Conservation (phyloP, 2,888 invertebrate genomes). For the Helobdella robusta region DNA sequence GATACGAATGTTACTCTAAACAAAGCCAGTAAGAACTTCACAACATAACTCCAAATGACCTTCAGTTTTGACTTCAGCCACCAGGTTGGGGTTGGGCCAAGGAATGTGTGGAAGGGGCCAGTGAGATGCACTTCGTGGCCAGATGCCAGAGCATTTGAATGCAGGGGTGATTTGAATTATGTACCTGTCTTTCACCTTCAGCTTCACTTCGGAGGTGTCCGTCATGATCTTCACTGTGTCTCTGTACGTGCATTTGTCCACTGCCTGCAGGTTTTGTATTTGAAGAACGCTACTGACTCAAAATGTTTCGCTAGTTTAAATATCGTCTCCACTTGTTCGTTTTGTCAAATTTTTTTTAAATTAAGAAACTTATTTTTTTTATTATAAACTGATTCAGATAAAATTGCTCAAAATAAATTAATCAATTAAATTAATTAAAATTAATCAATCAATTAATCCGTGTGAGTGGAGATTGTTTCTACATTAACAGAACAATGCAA, state of each 20-base stretch:
- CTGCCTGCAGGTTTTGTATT: constrained; percentile 58
- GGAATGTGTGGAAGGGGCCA: constrained; percentile 83
- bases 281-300: too few species aligned
- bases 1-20: too few species aligned
- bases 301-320: too few species aligned
- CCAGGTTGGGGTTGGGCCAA: constrained; percentile 84
- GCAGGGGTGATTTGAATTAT: constrained; percentile 89
- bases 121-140: constrained; percentile 85
- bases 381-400: neutral
- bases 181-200: constrained; percentile 76
- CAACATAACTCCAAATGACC: too few species aligned
- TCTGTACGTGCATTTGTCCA: constrained; percentile 83
- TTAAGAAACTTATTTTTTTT: neutral
- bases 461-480: too few species aligned
- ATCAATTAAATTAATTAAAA: too few species aligned
- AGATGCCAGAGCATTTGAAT: constrained; percentile 80
- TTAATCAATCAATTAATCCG: too few species aligned
- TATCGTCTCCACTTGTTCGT: too few species aligned
- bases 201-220: constrained; percentile 81
- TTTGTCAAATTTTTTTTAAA: neutral
- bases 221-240: constrained; percentile 88
- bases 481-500: too few species aligned
- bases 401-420: neutral
- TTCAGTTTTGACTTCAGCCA: constrained; percentile 83
- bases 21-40: too few species aligned